phyloP scores from a whole-genome alignment of 2,113 vertebrate species.

The Sigmodon hispidus region DNA sequence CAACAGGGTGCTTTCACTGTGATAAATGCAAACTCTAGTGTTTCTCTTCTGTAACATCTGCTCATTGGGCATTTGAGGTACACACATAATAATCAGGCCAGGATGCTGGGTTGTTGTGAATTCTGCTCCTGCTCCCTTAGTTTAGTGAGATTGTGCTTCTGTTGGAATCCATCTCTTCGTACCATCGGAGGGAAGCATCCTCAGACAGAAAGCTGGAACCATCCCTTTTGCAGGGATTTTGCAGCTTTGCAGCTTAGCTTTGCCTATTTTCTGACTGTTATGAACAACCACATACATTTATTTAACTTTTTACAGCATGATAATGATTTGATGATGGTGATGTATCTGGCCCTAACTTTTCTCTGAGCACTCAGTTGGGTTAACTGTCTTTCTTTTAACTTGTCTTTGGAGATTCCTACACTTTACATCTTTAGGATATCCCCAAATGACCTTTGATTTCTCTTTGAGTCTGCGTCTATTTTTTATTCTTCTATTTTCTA shows the following conservation, averaged over 20 bases:
- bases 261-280: not conserved
- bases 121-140: not conserved
- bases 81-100: not conserved
- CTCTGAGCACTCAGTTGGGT: not conserved
- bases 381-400: not conserved
- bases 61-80: not conserved
- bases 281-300: not conserved
- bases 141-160: not conserved
- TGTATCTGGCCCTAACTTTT: not conserved
- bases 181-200: not conserved
- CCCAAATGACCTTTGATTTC: not conserved
- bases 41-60: not conserved
- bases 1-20: not conserved
- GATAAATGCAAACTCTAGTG: not conserved
- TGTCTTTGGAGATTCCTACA: not conserved
- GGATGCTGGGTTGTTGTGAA: not conserved
- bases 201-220: not conserved
- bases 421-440: not conserved
- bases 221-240: not conserved
- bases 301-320: not conserved
- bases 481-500: slow-evolving; percentile 29
- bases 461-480: not conserved
- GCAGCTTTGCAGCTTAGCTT: not conserved
- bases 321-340: not conserved
- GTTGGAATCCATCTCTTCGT: not conserved